Evolutionary conservation across 2,113 vertebrate species (phyloP).

Genomic region (Cyphomyrus plagiostoma): DNA sequence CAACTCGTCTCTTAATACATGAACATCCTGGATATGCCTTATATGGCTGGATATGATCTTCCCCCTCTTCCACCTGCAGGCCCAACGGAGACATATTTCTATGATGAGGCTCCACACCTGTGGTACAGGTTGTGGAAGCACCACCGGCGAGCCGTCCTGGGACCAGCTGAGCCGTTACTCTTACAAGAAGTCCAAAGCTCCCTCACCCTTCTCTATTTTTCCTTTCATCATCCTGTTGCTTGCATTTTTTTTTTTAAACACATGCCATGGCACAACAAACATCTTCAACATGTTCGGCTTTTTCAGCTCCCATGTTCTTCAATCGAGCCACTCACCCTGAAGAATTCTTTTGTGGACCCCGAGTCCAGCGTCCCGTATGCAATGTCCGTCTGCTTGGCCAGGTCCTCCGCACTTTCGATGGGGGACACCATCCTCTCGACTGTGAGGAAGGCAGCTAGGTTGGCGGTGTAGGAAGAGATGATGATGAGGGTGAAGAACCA

Average conservation of each 20-base stretch:
- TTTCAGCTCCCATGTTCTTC: too few relatives aligned
- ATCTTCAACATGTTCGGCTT: not conserved
- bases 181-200: not conserved
- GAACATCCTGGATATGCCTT: not conserved
- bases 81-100: not conserved
- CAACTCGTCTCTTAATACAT: not conserved
- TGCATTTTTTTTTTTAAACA: not conserved
- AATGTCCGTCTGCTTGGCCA: conserved; percentile 98
- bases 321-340: conserved; percentile 80
- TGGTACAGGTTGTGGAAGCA: not conserved
- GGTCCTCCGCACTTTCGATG: conserved; percentile 95
- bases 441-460: conserved; percentile 95
- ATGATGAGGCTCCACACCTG: not conserved
- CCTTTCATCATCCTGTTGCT: not conserved
- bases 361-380: conserved; percentile 96
- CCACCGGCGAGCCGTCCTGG: not conserved
- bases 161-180: not conserved
- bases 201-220: not conserved
- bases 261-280: not conserved
- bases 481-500: conserved; percentile 99
- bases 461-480: conserved; percentile 97
- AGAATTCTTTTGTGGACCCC: conserved; percentile 98
- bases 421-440: conserved; percentile 98
- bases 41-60: not conserved
- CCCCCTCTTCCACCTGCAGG: not conserved